Conservation (phyloP, 2,888 invertebrate genomes). For the Phragmatobia fuliginosa region DNA sequence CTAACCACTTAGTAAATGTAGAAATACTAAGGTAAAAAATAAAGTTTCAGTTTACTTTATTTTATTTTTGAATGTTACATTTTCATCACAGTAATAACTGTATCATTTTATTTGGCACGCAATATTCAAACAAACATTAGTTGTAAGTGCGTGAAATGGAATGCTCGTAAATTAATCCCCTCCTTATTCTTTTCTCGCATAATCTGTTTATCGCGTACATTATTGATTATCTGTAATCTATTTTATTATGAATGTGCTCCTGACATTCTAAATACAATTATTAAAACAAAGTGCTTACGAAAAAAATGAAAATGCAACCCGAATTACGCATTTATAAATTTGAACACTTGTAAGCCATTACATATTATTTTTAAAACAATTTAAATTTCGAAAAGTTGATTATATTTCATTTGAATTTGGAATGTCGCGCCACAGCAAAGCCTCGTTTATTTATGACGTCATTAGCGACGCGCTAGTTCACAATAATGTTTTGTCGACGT, state of each 20-base stretch:
- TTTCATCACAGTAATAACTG: neutral
- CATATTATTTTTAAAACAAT: neutral
- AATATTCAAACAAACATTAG: neutral
- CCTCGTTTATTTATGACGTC: slow-evolving; percentile 44
- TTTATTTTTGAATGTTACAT: neutral
- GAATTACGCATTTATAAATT: neutral
- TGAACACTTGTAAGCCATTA: neutral
- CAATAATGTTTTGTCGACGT: slow-evolving; percentile 35
- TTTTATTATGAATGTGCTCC: neutral
- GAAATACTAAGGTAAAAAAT: neutral
- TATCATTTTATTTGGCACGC: neutral
- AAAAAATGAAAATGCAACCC: neutral
- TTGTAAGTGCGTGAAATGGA: neutral
- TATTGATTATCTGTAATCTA: neutral
- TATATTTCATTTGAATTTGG: slow-evolving; percentile 49
- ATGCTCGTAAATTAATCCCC: neutral
- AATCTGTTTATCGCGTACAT: neutral
- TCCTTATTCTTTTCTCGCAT: neutral
- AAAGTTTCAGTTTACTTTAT: neutral
- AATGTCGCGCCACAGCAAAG: slow-evolving; percentile 30
- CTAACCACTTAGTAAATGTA: neutral
- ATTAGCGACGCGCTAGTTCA: slow-evolving; percentile 45
- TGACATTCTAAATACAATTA: neutral
- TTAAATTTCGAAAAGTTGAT: slow-evolving; percentile 17
- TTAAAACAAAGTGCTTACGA: neutral